phyloP scores from a whole-genome alignment of 64 coral and sea anemone species.

The Pocillopora verrucosa region DNA sequence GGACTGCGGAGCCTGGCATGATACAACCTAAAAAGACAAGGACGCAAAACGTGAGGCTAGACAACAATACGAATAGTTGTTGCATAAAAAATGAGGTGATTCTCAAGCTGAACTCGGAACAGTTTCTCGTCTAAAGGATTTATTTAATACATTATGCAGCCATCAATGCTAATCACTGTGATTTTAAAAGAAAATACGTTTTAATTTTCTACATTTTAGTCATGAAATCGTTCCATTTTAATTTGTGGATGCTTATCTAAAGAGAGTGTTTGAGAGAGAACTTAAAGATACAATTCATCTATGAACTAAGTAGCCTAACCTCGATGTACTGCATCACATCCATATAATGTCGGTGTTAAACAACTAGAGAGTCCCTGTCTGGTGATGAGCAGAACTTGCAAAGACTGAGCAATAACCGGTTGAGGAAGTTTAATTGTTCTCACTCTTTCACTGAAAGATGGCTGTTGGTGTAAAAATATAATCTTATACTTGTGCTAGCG shows the following conservation, averaged over 20 bases:
- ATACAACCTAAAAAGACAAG: not conserved
- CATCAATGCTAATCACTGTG: too few relatives aligned
- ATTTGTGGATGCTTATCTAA: too few relatives aligned
- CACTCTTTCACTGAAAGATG: not conserved
- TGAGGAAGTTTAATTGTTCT: not conserved
- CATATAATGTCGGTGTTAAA: constrained; percentile 7
- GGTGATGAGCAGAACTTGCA: not conserved
- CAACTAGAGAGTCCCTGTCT: not conserved
- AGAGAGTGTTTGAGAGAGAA: too few relatives aligned
- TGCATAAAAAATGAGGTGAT: too few relatives aligned
- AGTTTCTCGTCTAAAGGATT: too few relatives aligned
- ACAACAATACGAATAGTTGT: not conserved
- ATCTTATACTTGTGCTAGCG: too few relatives aligned
- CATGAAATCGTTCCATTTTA: too few relatives aligned
- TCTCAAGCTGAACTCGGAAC: too few relatives aligned
- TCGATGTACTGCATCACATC: not conserved
- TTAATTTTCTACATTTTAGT: too few relatives aligned
- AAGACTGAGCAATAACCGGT: not conserved
- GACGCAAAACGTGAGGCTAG: not conserved
- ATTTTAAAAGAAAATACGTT: too few relatives aligned
- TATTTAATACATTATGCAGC: too few relatives aligned
- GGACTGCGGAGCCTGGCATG: not conserved
- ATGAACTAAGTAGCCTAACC: not conserved
- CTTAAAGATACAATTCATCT: too few relatives aligned
- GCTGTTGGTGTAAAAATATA: not conserved